These are phyloP conservation scores for Aspidapion aeneum DNA, from an alignment of 2,888 invertebrate species.

Conservation along the genomic window DNA sequence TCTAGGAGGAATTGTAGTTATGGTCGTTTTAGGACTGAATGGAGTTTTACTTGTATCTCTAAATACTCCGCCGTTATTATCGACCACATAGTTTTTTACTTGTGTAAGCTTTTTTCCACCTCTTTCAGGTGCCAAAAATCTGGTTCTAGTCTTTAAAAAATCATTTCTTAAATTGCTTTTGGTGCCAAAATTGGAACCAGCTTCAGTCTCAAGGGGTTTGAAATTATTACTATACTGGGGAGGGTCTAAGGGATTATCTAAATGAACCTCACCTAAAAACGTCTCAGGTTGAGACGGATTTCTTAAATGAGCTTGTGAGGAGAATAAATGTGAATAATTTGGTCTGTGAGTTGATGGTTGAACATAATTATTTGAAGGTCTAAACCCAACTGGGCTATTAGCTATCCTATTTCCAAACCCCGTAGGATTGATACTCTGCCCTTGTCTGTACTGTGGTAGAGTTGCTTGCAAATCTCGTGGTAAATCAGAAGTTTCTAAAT, in stretches of 20 bases:
- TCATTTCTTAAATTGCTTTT: neutral
- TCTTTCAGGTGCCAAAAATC: conserved; percentile 41
- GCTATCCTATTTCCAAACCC: conserved; percentile 44
- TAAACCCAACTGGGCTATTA: conserved; percentile 41
- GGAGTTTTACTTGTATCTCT: conserved; percentile 33
- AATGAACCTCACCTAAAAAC: conserved; percentile 59
- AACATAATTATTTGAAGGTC: conserved; percentile 41
- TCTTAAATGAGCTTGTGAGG: conserved; percentile 55
- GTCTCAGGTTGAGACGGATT: conserved; percentile 60
- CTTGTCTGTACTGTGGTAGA: conserved; percentile 45
- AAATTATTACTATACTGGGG: conserved; percentile 24
- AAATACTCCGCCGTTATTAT: conserved; percentile 42
- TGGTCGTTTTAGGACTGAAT: conserved; percentile 34
- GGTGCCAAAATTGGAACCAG: neutral
- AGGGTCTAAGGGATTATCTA: conserved; percentile 58
- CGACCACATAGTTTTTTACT: conserved; percentile 42
- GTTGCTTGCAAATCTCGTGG: conserved; percentile 45
- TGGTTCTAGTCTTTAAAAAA: conserved; percentile 26
- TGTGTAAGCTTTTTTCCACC: conserved; percentile 32
- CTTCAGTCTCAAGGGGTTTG: neutral
- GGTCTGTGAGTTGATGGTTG: conserved; percentile 51
- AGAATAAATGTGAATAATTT: conserved; percentile 53
- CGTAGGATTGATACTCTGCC: neutral
- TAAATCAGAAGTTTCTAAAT: conserved; percentile 46
- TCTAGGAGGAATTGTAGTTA: conserved; percentile 32